Base-by-base conservation (phyloP, 2,113 vertebrate genomes). In the Dipodomys merriami region DNA sequence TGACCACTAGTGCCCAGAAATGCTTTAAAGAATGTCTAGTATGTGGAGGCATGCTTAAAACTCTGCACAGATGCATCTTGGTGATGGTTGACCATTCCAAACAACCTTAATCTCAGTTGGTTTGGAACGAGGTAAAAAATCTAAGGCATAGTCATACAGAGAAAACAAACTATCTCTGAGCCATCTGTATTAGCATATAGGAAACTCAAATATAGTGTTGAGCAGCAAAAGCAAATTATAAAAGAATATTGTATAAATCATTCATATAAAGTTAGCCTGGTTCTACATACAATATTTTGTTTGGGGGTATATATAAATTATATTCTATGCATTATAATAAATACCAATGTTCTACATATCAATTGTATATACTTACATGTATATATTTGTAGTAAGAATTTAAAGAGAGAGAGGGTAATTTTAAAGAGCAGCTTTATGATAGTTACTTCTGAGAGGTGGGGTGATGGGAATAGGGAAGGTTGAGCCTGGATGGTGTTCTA, bases 51-150 rank as follows among this genome's bases (percentile, higher is more conserved):
- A 5, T 78, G 35, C 67, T 79, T 76, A 30, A 49, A 60, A 49
- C 35, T 29, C 1, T n/a, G 76, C 23, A 19, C 15, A 35, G 20
- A 29, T 57, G 9, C 6, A 0, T 33, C 57, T 71, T 29, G n/a
- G 1, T 67, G 53, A 33, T 2, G 65, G 88, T 71, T 30, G 15
- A 16, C 4, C 12, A 18, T n/a, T 71, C 2, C 13, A 71, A 30
- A 23, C 46, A 80, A 27, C n/a, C 23, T 69, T 8, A 78, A 13
- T 18, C 25, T 69, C 29, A 57, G 3, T 74, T 49, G 25, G 1
- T 35, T 92, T n/a, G 68, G 60, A 94, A 95, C 71, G 30, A 5
- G 49, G 4, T 80, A 25, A 76, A 25, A 86, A 35, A 90, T 44
- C 20, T 67, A 25, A 64, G 29, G 10, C 69, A 18, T 27, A 86